These are phyloP conservation scores for Pedetes capensis DNA, from an alignment of 2,113 vertebrate species.

Conservation along the genomic window DNA sequence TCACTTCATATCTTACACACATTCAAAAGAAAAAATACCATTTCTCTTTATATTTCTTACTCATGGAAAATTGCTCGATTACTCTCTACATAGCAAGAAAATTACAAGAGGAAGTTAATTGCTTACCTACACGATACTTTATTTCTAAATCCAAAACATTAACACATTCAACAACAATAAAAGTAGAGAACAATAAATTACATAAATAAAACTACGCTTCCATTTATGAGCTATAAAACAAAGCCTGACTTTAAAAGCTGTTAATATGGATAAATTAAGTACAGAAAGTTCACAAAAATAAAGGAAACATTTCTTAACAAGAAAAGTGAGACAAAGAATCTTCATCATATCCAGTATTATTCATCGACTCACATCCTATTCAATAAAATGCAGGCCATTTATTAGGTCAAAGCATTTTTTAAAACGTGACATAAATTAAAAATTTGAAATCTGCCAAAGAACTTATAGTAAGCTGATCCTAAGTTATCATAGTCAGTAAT, in stretches of 20 bases:
- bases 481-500: background rate
- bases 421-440: background rate
- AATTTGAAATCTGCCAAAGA: background rate
- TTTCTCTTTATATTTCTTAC: slow-evolving; percentile 58
- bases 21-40: slow-evolving; percentile 58
- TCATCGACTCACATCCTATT: background rate
- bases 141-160: slow-evolving; percentile 75
- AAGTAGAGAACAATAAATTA: slow-evolving; percentile 73
- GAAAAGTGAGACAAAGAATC: slow-evolving; percentile 49
- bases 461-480: background rate
- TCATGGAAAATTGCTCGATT: slow-evolving; percentile 75
- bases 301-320: slow-evolving; percentile 40
- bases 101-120: slow-evolving; percentile 75
- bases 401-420: background rate
- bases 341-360: background rate
- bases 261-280: slow-evolving; percentile 33
- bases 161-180: slow-evolving; percentile 77
- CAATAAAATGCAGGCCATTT: background rate
- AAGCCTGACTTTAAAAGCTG: slow-evolving; percentile 64
- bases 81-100: slow-evolving; percentile 73
- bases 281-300: slow-evolving; percentile 63
- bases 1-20: slow-evolving; percentile 68
- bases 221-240: slow-evolving; percentile 63
- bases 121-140: slow-evolving; percentile 60
- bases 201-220: slow-evolving; percentile 69